Base-by-base conservation (phyloP, 2,888 invertebrate species). In the Brassicogethes aeneus region DNA sequence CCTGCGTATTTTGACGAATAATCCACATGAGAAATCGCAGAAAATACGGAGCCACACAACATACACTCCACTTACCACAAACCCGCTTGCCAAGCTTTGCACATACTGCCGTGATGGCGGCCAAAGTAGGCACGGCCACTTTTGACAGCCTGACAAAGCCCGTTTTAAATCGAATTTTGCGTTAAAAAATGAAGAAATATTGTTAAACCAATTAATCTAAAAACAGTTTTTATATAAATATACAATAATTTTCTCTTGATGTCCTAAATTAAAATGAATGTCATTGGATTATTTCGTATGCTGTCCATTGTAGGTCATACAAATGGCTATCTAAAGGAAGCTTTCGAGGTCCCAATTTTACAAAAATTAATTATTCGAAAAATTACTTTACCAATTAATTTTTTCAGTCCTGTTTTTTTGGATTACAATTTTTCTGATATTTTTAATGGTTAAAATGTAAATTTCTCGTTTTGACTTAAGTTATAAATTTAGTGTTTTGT, bases 61-160 rank as follows among this genome's bases (percentile, higher is more conserved):
- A 65, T 62, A 57, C 77, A 72, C 66, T 62, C 56, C 66, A 68
- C 68, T 65, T 60, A 60, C 60, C 62, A 64, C 65, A 60, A 58
- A 61, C 63, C 62, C 62, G 65, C 66, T 68, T 60, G 57, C 62
- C 62, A 64, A 64, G 66, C 66, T 64, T 63, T 63, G 63, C 63
- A 62, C 62, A 61, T 54, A 60, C 56, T 55, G 59, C 60, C 62
- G 65, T 65, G 65, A 66, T 66, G 67, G 67, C 67, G 57, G 66
- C 60, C 64, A 70, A n/a, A 38, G 46, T 38, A 40, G 47, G 46
- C 51, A 44, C 41, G 47, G 48, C 44, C 40, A 47, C 37, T 42
- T 37, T 35, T 38, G 35, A 40, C 47, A 43, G 40, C 41, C 41
- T 42, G 35, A 40, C 37, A 46, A 45, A 45, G 36, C 40, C 41